A percentile compares a stretch with the other conserved stretches of the same genome.
Evolutionary conservation across 2,113 vertebrate genomes (phyloP).

Genomic region (zebrafish (Danio rerio)): GRCz12tu NC_133178.1:22521001-22521500

Average conservation of each 20-base stretch:
- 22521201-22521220: neutral
- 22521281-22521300: neutral
- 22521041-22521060: neutral
- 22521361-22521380: neutral
- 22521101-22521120: neutral
- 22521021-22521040: no score
- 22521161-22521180: neutral
- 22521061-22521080: neutral
- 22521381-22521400: neutral
- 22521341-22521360: neutral
- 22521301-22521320: neutral
- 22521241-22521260: neutral
- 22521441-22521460: slow-evolving; percentile 39
- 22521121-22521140: neutral
- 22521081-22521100: neutral
- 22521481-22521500: slow-evolving; percentile 37
- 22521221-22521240: neutral
- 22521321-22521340: slow-evolving; percentile 3
- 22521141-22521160: neutral
- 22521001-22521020: no score
- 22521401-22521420: no score
- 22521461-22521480: slow-evolving; percentile 33
- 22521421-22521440: neutral
- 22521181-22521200: neutral
- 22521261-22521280: neutral